phyloP scores from a whole-genome alignment of 2,888 invertebrate genomes.

The Litoditis marina region DNA sequence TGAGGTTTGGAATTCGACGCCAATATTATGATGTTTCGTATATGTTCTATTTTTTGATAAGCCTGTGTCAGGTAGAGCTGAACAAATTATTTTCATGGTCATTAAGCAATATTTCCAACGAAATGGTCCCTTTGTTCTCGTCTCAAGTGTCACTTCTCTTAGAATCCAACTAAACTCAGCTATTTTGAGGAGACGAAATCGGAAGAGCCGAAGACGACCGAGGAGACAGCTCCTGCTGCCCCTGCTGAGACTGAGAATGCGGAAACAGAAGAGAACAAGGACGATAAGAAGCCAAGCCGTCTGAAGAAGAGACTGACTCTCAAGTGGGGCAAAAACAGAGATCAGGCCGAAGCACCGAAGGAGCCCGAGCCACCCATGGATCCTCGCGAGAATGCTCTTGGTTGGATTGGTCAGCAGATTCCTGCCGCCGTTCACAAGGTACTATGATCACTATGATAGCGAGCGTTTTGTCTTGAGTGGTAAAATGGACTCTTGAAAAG shows the following conservation, averaged over 20 bases:
- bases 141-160: too few species aligned
- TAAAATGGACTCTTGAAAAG: too few species aligned
- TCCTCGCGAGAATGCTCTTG: slow-evolving; percentile 53
- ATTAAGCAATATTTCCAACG: not conserved
- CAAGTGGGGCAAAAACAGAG: slow-evolving; percentile 44
- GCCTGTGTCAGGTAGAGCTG: not conserved
- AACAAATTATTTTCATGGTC: not conserved
- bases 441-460: too few species aligned
- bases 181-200: slow-evolving; percentile 12
- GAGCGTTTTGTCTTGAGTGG: too few species aligned
- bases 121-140: too few species aligned
- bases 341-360: slow-evolving; percentile 38
- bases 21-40: not conserved
- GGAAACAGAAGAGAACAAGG: slow-evolving; percentile 16
- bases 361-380: slow-evolving; percentile 53
- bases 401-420: slow-evolving; percentile 55
- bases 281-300: slow-evolving; percentile 28
- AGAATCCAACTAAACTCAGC: not conserved
- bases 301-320: slow-evolving; percentile 39
- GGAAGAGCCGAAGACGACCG: slow-evolving; percentile 1
- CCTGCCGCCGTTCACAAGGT: slow-evolving; percentile 58
- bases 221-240: slow-evolving; percentile 12
- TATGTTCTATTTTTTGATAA: not conserved
- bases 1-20: slow-evolving; percentile 1
- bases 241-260: slow-evolving; percentile 7